A percentile compares a stretch with the other conserved stretches of the same genome.
These are phyloP conservation scores for Punctoribates punctum DNA, from an alignment of 2,888 invertebrate species.

Conservation along the genomic window DNA sequence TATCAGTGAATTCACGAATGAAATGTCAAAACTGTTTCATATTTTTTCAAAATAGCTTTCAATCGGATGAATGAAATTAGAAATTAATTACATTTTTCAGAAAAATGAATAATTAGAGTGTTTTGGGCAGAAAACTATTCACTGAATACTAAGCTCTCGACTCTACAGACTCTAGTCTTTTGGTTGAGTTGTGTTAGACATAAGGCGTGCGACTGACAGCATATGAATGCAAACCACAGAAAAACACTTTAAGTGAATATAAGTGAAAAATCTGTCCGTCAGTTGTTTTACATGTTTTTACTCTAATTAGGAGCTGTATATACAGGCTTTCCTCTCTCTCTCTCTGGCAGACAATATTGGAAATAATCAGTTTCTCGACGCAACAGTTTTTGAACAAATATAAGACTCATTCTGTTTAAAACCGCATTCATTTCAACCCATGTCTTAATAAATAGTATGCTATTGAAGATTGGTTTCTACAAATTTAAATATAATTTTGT, in stretches of 20 bases:
- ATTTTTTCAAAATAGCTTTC: background rate
- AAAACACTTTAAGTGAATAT: background rate
- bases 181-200: background rate
- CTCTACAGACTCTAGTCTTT: too few species aligned
- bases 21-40: too few species aligned
- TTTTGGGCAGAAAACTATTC: background rate
- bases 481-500: constrained; percentile 7
- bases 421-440: background rate
- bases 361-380: background rate
- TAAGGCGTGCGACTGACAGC: constrained; percentile 22
- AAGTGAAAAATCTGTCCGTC: background rate
- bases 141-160: background rate
- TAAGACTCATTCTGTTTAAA: background rate
- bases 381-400: background rate
- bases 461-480: background rate
- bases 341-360: background rate
- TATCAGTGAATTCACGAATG: too few species aligned
- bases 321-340: constrained; percentile 3
- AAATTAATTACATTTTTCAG: too few species aligned
- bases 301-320: constrained; percentile 11
- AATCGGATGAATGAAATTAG: background rate
- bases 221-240: background rate
- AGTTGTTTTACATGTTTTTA: constrained; percentile 5
- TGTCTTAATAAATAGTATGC: background rate
- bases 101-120: too few species aligned